These are phyloP conservation scores for Anastatus disparis DNA, from an alignment of 1,140 invertebrate species.

Conservation along the genomic window DNA sequence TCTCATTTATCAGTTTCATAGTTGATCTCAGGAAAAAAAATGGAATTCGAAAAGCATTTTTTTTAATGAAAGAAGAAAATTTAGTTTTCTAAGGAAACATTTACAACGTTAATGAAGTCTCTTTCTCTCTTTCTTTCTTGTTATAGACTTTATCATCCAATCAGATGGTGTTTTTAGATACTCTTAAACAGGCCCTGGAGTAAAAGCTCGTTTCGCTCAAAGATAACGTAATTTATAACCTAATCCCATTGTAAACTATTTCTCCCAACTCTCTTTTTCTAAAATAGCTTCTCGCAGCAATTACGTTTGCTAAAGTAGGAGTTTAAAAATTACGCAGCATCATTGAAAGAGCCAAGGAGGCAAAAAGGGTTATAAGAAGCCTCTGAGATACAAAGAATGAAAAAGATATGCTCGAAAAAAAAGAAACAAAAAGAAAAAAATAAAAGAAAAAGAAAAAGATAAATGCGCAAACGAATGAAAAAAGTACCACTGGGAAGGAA, in stretches of 20 bases:
- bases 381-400: constrained; percentile 14
- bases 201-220: background rate
- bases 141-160: constrained; percentile 15
- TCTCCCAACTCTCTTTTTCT: background rate
- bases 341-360: background rate
- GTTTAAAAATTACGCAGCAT: constrained; percentile 13
- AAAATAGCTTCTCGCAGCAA: background rate
- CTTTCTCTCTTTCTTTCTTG: background rate
- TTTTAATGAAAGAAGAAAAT: background rate
- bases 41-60: no score
- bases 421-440: background rate
- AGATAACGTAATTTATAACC: constrained; percentile 27
- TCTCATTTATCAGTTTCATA: no score
- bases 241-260: constrained; percentile 34
- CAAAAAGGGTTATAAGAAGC: background rate
- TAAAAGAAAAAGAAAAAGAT: no score
- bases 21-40: no score
- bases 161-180: constrained; percentile 13
- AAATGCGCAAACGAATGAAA: no score
- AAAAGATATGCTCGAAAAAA: background rate
- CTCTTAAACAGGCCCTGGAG: background rate
- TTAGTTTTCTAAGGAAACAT: background rate
- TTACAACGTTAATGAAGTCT: constrained; percentile 6
- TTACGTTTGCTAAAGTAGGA: background rate
- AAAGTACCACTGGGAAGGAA: background rate